phyloP scores from a whole-genome alignment of 2,888 invertebrate species.

The Temnothorax ravouxi region DNA sequence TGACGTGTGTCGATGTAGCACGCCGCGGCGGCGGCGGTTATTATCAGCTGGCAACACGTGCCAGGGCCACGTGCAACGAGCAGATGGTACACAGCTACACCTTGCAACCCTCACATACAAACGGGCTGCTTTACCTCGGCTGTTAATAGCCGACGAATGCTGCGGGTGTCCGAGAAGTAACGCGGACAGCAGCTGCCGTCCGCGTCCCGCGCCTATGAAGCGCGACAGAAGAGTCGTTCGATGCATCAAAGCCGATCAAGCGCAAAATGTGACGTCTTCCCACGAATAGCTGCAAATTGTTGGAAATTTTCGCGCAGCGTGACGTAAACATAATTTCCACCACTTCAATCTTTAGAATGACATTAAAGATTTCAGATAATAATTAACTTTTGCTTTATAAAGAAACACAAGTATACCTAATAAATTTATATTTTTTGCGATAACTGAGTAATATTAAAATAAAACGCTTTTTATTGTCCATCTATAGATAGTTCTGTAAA shows the following conservation, averaged over 20 bases:
- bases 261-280: constrained; percentile 25
- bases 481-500: not conserved
- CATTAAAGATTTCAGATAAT: not conserved
- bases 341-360: no score
- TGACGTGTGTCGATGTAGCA: constrained; percentile 49
- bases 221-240: constrained; percentile 55
- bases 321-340: not conserved
- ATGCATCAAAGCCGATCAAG: not conserved
- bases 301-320: constrained; percentile 18
- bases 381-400: not conserved
- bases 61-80: constrained; percentile 83
- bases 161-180: constrained; percentile 76
- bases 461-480: not conserved
- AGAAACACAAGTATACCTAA: not conserved
- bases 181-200: constrained; percentile 70
- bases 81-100: constrained; percentile 84
- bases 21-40: constrained; percentile 72
- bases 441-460: not conserved
- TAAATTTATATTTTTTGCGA: not conserved
- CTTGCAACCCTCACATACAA: constrained; percentile 80
- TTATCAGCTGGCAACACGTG: constrained; percentile 85
- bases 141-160: constrained; percentile 77
- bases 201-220: constrained; percentile 68
- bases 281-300: constrained; percentile 8
- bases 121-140: constrained; percentile 66